These are phyloP conservation scores for Palaemon carinicauda DNA, from an alignment of 1,140 invertebrate species.

Conservation along the genomic window DNA sequence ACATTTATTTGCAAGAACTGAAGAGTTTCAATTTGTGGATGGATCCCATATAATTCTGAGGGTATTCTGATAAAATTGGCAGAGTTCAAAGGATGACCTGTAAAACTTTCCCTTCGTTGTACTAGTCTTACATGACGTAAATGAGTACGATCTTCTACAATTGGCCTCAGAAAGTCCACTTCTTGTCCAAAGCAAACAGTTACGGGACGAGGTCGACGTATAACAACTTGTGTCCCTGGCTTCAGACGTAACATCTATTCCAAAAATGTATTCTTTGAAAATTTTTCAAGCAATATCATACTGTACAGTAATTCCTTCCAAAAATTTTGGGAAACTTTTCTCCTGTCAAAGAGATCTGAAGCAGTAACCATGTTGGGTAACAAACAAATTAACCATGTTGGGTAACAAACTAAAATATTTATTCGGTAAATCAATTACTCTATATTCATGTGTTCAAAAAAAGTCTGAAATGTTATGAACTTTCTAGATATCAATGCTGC, in stretches of 20 bases:
- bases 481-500: too few relatives aligned
- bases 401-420: too few relatives aligned
- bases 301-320: too few relatives aligned
- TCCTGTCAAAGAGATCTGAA: too few relatives aligned
- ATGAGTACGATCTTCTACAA: neutral
- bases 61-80: neutral
- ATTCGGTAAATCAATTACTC: too few relatives aligned
- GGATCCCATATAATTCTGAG: conserved; percentile 7
- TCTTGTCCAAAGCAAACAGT: conserved; percentile 41
- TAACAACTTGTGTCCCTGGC: neutral
- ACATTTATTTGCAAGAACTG: conserved; percentile 33
- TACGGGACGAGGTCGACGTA: conserved; percentile 31
- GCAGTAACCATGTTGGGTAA: too few relatives aligned
- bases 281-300: too few relatives aligned
- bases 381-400: too few relatives aligned
- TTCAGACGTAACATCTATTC: conserved; percentile 51
- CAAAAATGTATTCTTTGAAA: neutral
- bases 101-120: conserved; percentile 14
- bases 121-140: neutral
- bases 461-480: too few relatives aligned
- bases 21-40: conserved; percentile 33
- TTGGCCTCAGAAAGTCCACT: conserved; percentile 8
- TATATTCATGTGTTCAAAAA: too few relatives aligned
- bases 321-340: too few relatives aligned
- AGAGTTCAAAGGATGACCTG: neutral